Conservation (phyloP, 2,888 invertebrate species). For the Lycaena phlaeas region DNA sequence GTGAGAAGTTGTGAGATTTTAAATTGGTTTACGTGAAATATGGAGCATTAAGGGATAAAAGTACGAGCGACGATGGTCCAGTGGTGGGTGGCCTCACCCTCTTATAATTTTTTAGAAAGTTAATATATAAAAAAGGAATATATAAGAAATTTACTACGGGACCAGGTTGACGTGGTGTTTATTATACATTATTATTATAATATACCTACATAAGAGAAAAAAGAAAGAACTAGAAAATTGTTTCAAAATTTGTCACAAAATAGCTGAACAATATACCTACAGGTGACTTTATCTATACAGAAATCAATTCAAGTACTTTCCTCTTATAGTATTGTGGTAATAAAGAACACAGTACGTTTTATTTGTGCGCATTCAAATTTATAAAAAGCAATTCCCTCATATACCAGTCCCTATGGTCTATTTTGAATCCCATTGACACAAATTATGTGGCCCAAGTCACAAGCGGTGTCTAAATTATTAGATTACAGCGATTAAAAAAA, state of each 20-base stretch:
- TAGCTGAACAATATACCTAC: background rate
- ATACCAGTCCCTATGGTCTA: slow-evolving; percentile 54
- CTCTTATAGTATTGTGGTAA: background rate
- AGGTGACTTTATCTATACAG: background rate
- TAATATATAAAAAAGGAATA: too few species aligned
- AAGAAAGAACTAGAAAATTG: background rate
- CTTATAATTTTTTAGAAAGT: too few species aligned
- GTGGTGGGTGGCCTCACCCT: too few species aligned
- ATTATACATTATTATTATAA: too few species aligned
- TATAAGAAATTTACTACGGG: too few species aligned
- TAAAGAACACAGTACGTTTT: slow-evolving; percentile 16
- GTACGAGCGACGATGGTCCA: too few species aligned
- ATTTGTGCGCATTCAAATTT: slow-evolving; percentile 14
- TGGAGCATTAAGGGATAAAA: too few species aligned
- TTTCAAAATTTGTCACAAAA: background rate
- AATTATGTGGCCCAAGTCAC: slow-evolving; percentile 25
- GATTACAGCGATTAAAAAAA: too few species aligned
- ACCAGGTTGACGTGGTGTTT: too few species aligned
- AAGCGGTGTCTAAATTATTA: slow-evolving; percentile 12
- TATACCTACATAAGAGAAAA: too few species aligned
- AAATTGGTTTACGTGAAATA: too few species aligned
- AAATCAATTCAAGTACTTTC: slow-evolving; percentile 1
- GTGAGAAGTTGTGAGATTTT: too few species aligned
- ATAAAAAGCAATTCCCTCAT: slow-evolving; percentile 35
- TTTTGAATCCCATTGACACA: slow-evolving; percentile 65